Base-by-base conservation (phyloP, 2,888 invertebrate genomes). In the Limenitis camilla region DNA sequence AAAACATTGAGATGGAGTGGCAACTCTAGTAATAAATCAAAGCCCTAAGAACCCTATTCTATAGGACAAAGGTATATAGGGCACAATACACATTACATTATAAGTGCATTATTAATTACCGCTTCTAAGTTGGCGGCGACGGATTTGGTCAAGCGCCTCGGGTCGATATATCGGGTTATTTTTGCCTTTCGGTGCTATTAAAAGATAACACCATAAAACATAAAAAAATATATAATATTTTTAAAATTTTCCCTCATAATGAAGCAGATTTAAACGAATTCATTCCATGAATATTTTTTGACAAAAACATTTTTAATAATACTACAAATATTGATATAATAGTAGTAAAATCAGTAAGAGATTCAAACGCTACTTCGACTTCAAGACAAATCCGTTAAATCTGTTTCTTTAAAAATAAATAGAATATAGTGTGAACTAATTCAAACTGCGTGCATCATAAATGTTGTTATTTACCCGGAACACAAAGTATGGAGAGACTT, bases 131-230 rank as follows among this genome's bases (percentile, higher is more conserved):
- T 73, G 67, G 79, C 82, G 61, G 78, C 82, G 46, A 81, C 82
- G 60, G 78, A 72, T 76, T 82, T 84, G 76, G 72, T 80, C 76
- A 86, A 76, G 61, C 87, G 82, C 63, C 84, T 74, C 63, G 82
- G 83, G 78, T 85, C 81, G 80, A 84, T 77, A 84, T 78, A 84
- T 61, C 83, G 80, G 73, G 79, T 76, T 73, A 85, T 78, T 78
- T 81, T 87, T 80, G 81, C 79, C 79, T 72, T 84, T 74, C 87
- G 84, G 78, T 81, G 85, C 87, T 87, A 82, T 64, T 64, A 66
- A 78, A 82, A 67, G 79, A 78, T 62, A 76, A 72, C 60, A 65
- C 53, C 63, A 38, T 45, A n/a, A 45, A 38, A 45, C 19, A 45
- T 38, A 35, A 36, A 45, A 36, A 9, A n/a, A 36, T 30, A 19